phyloP scores from a whole-genome alignment of 2,888 invertebrate genomes.

The Mystacides longicornis region DNA sequence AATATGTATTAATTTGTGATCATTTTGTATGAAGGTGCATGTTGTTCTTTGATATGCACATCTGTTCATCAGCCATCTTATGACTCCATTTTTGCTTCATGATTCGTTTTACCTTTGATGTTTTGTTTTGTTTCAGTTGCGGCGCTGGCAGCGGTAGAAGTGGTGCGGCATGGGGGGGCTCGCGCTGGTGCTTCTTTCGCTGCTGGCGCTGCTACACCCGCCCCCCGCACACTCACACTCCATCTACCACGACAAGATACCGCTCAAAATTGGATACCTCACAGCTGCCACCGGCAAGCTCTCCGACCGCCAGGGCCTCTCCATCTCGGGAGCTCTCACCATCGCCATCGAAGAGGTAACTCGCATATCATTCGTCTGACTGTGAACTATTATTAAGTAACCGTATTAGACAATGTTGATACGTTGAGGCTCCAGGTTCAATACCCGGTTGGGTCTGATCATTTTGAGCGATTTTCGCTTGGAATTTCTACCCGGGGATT shows the following conservation, averaged over 20 bases:
- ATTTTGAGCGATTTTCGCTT: too few relatives aligned
- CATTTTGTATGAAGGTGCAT: too few relatives aligned
- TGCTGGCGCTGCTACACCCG: constrained; percentile 48
- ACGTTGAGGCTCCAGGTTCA: too few relatives aligned
- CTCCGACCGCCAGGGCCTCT: constrained; percentile 74
- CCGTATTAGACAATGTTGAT: too few relatives aligned
- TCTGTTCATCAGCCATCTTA: too few relatives aligned
- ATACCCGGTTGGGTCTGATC: too few relatives aligned
- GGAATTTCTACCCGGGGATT: too few relatives aligned
- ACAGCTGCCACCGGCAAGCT: constrained; percentile 72
- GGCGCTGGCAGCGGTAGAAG: constrained; percentile 27
- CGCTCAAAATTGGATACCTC: constrained; percentile 77
- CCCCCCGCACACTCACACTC: constrained; percentile 30
- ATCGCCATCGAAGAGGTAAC: constrained; percentile 78
- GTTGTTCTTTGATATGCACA: too few relatives aligned
- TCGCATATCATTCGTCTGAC: too few relatives aligned
- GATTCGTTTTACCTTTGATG: background rate
- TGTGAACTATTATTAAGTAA: too few relatives aligned
- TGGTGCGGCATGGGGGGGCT: constrained; percentile 51
- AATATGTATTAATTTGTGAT: too few relatives aligned
- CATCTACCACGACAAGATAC: constrained; percentile 28
- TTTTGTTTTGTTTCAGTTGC: constrained; percentile 12
- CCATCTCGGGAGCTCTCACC: constrained; percentile 84
- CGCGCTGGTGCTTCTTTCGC: constrained; percentile 57
- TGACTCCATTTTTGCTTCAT: background rate